Conservation (phyloP, 2,113 vertebrate genomes). For the Trachemys scripta region DNA sequence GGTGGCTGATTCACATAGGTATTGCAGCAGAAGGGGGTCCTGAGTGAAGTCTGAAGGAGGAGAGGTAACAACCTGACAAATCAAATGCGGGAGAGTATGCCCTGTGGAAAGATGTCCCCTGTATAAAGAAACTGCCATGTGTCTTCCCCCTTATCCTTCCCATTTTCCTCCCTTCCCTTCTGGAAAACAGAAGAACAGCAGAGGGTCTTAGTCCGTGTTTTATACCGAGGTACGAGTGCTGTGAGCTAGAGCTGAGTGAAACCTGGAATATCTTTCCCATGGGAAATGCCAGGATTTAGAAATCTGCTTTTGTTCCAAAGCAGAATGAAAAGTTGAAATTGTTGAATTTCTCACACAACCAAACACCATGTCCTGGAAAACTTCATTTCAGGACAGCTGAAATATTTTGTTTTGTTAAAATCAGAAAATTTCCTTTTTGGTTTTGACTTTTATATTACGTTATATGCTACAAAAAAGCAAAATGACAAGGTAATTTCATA, state of each 20-base stretch:
- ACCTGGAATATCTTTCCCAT: not conserved
- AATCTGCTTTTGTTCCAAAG: not conserved
- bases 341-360: not conserved
- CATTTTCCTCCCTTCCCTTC: not conserved
- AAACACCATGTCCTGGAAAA: not conserved
- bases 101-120: not conserved
- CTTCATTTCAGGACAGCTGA: not conserved
- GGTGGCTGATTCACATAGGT: not conserved
- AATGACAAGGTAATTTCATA: not conserved
- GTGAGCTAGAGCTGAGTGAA: not conserved
- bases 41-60: not conserved
- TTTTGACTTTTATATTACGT: not conserved
- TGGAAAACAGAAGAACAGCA: not conserved
- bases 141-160: not conserved
- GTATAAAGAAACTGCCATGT: not conserved
- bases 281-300: not conserved
- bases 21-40: not conserved
- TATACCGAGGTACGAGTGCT: not conserved
- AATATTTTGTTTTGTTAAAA: not conserved
- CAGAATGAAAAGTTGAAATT: not conserved
- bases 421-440: not conserved
- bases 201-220: not conserved
- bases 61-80: not conserved
- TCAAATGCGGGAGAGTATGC: not conserved
- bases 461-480: not conserved